Conservation (phyloP, 2,113 vertebrate genomes). For the Lepus timidus region DNA sequence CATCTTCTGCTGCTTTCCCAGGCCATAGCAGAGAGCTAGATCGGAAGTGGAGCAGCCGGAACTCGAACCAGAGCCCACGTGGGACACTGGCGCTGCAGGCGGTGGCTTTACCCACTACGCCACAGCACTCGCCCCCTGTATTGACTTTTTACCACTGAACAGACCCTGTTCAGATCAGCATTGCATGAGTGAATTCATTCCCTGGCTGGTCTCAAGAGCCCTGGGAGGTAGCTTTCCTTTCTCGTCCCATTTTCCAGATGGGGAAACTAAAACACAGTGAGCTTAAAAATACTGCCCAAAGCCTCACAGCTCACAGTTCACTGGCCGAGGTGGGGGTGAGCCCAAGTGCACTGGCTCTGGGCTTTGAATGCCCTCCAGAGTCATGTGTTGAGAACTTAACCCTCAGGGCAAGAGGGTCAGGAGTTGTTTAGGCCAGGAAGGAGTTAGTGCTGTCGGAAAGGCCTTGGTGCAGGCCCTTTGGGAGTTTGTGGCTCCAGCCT, state of each 20-base stretch:
- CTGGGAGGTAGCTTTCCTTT: background rate
- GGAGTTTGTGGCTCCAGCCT: too few species aligned
- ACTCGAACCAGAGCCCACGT: too few species aligned
- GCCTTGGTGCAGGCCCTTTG: too few species aligned
- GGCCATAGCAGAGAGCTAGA: too few species aligned
- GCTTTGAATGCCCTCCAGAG: background rate
- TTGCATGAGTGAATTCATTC: background rate
- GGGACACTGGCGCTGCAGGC: too few species aligned
- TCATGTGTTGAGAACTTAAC: too few species aligned
- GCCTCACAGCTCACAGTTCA: background rate
- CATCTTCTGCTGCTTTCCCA: too few species aligned
- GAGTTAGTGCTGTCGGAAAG: too few species aligned
- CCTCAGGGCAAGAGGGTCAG: too few species aligned
- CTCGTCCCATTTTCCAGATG: conserved; percentile 31
- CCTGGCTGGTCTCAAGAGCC: background rate
- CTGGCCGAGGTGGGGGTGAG: background rate
- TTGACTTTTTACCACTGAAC: background rate
- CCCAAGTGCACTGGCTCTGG: background rate
- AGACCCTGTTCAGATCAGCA: background rate
- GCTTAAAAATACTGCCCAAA: background rate
- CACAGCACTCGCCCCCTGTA: background rate
- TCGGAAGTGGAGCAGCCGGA: too few species aligned
- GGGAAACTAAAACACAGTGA: background rate
- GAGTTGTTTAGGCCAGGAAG: too few species aligned
- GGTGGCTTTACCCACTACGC: too few species aligned